phyloP scores from a whole-genome alignment of 1,140 invertebrate genomes.

The Notospermus geniculatus region DNA sequence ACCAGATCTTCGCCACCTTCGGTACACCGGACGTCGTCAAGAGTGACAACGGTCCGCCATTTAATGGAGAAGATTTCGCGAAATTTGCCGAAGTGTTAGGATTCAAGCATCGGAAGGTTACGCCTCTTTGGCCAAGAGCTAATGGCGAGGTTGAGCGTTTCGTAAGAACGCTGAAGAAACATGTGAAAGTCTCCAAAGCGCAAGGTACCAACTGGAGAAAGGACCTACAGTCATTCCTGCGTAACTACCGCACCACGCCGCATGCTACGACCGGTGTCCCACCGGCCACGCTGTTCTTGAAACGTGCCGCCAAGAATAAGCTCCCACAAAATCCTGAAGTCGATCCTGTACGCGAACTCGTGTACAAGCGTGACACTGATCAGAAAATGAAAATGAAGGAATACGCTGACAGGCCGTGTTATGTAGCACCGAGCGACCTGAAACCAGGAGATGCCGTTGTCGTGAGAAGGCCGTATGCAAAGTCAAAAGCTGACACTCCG shows the following conservation, averaged over 20 bases:
- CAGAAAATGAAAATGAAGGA: not conserved
- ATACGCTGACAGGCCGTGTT: not conserved
- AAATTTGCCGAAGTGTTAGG: conserved; percentile 18
- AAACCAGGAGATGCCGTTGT: not conserved
- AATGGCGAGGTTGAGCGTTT: not conserved
- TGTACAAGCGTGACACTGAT: not conserved
- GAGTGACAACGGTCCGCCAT: no score
- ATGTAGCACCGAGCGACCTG: not conserved
- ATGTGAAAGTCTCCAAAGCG: not conserved
- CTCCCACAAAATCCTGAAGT: not conserved
- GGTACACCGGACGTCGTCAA: conserved; percentile 24
- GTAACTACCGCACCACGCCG: not conserved
- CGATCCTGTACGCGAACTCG: not conserved
- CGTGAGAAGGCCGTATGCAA: not conserved
- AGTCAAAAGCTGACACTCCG: not conserved
- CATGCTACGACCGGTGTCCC: not conserved
- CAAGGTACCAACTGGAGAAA: not conserved
- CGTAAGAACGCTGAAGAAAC: not conserved
- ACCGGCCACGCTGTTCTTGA: not conserved
- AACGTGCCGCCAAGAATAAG: not conserved
- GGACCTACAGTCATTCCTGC: not conserved
- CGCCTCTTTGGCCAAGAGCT: not conserved
- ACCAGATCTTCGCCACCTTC: conserved; percentile 13
- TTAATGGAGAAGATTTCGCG: conserved; percentile 20
- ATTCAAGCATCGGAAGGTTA: conserved; percentile 21